Percentiles rank a stretch among this genome's conserved stretches.
Conservation (phyloP, 2,888 invertebrate genomes). For the Ornithoptera priamus region DNA sequence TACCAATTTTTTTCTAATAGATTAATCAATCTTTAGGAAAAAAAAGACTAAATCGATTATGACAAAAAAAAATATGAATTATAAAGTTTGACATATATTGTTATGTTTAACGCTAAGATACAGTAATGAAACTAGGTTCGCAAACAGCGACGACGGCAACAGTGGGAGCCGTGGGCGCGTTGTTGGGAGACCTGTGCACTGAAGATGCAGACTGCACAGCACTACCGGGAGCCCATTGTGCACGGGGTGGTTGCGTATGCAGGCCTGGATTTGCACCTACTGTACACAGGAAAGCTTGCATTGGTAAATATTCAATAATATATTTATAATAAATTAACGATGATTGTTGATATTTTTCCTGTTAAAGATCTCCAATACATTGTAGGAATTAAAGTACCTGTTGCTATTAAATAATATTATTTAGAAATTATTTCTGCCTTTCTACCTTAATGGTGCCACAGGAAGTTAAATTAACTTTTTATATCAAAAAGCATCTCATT, state of each 20-base stretch:
- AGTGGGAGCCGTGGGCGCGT: slow-evolving; percentile 77
- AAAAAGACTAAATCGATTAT: no score
- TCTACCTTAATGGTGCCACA: no score
- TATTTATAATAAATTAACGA: slow-evolving; percentile 34
- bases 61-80: no score
- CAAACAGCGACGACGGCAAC: slow-evolving; percentile 74
- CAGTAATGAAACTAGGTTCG: slow-evolving; percentile 44
- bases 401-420: no score
- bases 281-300: slow-evolving; percentile 68
- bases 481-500: no score
- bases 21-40: no score
- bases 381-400: no score
- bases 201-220: slow-evolving; percentile 81
- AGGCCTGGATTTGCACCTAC: slow-evolving; percentile 77
- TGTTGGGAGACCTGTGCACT: slow-evolving; percentile 89
- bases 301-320: slow-evolving; percentile 51
- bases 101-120: slow-evolving; percentile 20
- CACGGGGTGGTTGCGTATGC: slow-evolving; percentile 87
- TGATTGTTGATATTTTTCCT: background rate
- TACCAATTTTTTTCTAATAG: no score
- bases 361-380: background rate
- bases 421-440: no score
- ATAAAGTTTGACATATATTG: background rate
- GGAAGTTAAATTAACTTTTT: no score
- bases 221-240: slow-evolving; percentile 85